These are phyloP conservation scores for Triplophysa siluroides DNA, from an alignment of 2,113 vertebrate species.

Conservation along the genomic window DNA sequence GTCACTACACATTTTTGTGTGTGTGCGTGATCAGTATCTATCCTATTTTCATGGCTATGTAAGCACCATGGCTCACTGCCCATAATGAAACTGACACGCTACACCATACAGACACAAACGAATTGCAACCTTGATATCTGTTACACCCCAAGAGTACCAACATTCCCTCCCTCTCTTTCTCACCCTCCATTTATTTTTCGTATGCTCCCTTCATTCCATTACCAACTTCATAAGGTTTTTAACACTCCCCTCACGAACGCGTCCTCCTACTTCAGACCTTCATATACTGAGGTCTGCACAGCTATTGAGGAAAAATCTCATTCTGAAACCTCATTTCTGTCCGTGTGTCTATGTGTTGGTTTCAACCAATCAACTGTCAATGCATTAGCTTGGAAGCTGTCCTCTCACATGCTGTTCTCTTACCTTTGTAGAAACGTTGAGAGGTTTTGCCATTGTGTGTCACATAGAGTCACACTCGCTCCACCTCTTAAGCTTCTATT, in stretches of 20 bases:
- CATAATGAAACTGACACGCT: constrained; percentile 32
- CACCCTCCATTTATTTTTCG: background rate
- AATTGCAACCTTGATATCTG: constrained; percentile 21
- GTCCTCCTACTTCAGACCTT: background rate
- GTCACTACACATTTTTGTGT: background rate
- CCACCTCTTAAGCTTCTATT: background rate
- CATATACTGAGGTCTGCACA: constrained; percentile 1
- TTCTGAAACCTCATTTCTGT: background rate
- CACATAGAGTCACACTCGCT: constrained; percentile 28
- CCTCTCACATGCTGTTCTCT: background rate
- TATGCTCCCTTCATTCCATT: constrained; percentile 24
- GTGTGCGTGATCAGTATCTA: constrained; percentile 15
- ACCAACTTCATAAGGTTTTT: constrained; percentile 34
- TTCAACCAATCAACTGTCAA: background rate
- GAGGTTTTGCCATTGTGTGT: constrained; percentile 4
- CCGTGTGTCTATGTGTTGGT: background rate
- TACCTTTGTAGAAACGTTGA: background rate
- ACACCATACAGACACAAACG: background rate
- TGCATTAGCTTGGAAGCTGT: background rate
- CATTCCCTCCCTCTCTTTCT: constrained; percentile 1
- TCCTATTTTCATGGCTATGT: constrained; percentile 26
- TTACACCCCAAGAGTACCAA: constrained; percentile 6
- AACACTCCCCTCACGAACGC: constrained; percentile 22
- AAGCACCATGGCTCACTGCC: constrained; percentile 19
- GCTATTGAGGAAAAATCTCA: constrained; percentile 1